Base-by-base conservation (phyloP, 2,113 vertebrate species). In the Callocephalon fimbriatum region DNA sequence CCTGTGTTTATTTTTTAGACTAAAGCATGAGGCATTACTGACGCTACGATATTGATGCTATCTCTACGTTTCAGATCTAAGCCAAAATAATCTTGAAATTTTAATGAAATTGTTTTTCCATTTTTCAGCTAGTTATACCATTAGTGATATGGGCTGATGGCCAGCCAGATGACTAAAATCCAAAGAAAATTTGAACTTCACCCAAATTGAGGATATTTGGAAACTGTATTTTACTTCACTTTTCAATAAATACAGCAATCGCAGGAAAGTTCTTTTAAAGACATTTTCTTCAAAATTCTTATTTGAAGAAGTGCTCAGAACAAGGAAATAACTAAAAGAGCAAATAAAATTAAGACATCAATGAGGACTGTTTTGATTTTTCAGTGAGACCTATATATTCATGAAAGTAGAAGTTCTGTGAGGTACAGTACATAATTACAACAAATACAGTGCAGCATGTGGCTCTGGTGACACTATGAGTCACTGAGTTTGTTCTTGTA, bases 401-500 rank as follows among this genome's bases (percentile, higher is more conserved):
- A 61, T 2, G 15, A 94, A 58, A 76, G 20, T 35, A 54, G 76
- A 95, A 68, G 32, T 59, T 65, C 32, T 71, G 47, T 66, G 68
- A 83, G 72, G 54, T 83, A 73, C 29, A 79, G 50, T 66, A 67
- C 71, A 40, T 73, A 86, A 83, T 51, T 84, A 63, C 73, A 90
- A 77, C 40, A 92, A 96, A 91, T 68, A 88, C 63, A 95, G 92
- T 21, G 62, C 71, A 84, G 83, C 32, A 25, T 92, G 96, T 65
- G 80, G 91, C n/a, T 63, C 61, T 73, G 88, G 92, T 97, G 95
- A 92, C 95, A 91, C 96, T 96, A 97, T 92, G 92, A 98, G 95
- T 91, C 80, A 86, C n/a, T 91, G 75, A 84, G 86, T 95, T 98
- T 95, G 94, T 90, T 96, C 88, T 79, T 87, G 86, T 94, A 97